Evolutionary conservation across 2,797 vertebrate genomes (phyloP), one percentile per base, ranked within the genome.

Genomic region (Neosalanx taihuensis): DNA sequence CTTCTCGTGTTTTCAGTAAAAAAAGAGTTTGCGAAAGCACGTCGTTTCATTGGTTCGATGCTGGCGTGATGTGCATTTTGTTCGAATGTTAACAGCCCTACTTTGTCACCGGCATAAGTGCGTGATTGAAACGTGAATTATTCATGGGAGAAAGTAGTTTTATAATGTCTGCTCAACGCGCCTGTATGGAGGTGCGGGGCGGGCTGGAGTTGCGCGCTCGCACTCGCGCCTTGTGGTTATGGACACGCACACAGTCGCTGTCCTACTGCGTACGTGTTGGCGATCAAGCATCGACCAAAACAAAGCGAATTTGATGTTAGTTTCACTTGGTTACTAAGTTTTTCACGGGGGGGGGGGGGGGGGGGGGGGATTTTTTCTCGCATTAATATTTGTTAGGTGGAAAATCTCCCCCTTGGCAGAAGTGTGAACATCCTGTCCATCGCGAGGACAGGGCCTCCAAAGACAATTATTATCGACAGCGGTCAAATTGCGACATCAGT

Each of bases 131-230:
- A 29, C 30, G 65, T 56, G 10, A 29, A 10, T n/a, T 9, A 56
- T 31, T 53, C 53, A 58, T 53, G 46, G 58, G 77, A 75, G 78
- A 88, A 90, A 92, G 86, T 91, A 89, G 46, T 81, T 84, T 74
- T 79, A 86, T 84, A 84, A 49, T 56, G 65, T 67, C 46, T 67
- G 46, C 15, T 9, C 49, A 29, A 53, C 76, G 85, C 89, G 83
- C 72, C 84, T 84, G 77, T 73, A n/a, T 64, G 60, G 35, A 70
- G 81, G 85, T 76, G 88, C 83, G 89, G 90, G 90, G 87, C 87
- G 91, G 89, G 88, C 89, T 88, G 51, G 77, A 76, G 87, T 86
- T 71, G 89, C 87, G 89, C 91, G 86, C 90, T 75, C 77, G 78
- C 86, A 82, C 88, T 86, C 83, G 75, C 73, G 87, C 86, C 85